Percentiles rank a stretch among this genome's conserved stretches.
phyloP scores from a whole-genome alignment of 2,113 vertebrate genomes.

The Eolophus roseicapilla region DNA sequence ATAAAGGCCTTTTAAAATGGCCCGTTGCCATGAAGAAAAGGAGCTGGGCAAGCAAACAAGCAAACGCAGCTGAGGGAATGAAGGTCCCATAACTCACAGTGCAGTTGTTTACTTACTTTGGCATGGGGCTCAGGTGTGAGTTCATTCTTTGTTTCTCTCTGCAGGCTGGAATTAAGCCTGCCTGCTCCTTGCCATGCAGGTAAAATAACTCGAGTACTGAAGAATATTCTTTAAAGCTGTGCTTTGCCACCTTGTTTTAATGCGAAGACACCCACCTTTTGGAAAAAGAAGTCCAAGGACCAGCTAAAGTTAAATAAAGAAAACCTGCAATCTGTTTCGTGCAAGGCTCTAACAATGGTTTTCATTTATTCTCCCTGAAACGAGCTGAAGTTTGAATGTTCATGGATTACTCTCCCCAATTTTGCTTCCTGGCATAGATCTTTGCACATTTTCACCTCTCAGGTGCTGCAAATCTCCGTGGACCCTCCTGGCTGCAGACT shows the following conservation, averaged over 20 bases:
- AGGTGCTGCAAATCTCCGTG: background rate
- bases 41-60: constrained; percentile 26
- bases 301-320: background rate
- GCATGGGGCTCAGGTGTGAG: background rate
- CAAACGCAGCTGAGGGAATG: background rate
- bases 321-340: background rate
- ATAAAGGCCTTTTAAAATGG: background rate
- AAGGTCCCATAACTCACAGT: constrained; percentile 8
- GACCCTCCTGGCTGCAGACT: background rate
- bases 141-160: background rate
- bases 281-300: background rate
- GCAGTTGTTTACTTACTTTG: constrained; percentile 44
- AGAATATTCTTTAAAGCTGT: background rate
- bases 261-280: background rate
- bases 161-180: background rate
- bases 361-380: constrained; percentile 2
- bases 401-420: background rate
- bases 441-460: constrained; percentile 47
- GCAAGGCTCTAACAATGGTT: background rate
- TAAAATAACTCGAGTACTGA: background rate
- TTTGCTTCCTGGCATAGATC: constrained; percentile 1
- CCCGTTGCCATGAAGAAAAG: background rate
- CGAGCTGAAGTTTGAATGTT: background rate
- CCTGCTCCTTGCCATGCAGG: constrained; percentile 1
- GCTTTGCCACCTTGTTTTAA: background rate